phyloP scores from a whole-genome alignment of 1,140 invertebrate species.

The Thrips palmi region DNA sequence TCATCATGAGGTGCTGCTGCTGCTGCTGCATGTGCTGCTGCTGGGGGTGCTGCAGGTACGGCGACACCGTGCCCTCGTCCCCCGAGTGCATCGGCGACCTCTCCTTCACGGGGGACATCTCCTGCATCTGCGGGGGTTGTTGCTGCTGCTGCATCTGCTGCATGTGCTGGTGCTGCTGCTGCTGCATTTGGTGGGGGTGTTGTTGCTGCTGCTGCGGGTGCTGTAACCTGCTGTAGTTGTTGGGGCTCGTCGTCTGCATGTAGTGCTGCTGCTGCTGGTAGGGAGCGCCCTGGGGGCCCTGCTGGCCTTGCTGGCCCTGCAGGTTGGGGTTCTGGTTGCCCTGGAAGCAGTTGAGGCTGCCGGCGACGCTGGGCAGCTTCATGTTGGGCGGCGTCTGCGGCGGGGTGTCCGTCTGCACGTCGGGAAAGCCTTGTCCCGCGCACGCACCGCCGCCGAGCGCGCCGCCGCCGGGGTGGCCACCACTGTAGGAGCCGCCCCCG shows the following conservation, averaged over 20 bases:
- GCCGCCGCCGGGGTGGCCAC: slow-evolving; percentile 28
- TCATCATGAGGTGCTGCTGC: slow-evolving; percentile 7
- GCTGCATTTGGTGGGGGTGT: slow-evolving; percentile 8
- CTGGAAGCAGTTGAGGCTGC: slow-evolving; percentile 24
- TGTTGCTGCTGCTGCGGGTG: slow-evolving; percentile 2
- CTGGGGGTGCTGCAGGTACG: slow-evolving; percentile 9
- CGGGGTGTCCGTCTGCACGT: slow-evolving; percentile 77
- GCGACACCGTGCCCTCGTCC: slow-evolving; percentile 7
- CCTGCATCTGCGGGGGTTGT: slow-evolving; percentile 7
- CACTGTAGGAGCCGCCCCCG: slow-evolving; percentile 24
- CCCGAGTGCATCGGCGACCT: background rate
- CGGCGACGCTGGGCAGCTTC: slow-evolving; percentile 52
- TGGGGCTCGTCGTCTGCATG: slow-evolving; percentile 17
- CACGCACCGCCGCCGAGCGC: slow-evolving; percentile 15
- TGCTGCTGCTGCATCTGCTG: slow-evolving; percentile 23
- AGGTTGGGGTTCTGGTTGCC: slow-evolving; percentile 26
- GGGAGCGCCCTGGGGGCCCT: slow-evolving; percentile 21
- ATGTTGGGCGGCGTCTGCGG: slow-evolving; percentile 83
- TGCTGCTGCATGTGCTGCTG: slow-evolving; percentile 12
- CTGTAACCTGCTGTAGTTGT: slow-evolving; percentile 5
- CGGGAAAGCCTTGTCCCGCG: slow-evolving; percentile 43
- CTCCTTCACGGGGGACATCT: background rate
- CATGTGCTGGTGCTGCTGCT: slow-evolving; percentile 23
- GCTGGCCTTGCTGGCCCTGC: slow-evolving; percentile 4
- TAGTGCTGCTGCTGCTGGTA: slow-evolving; percentile 35